Evolutionary conservation across 1,140 invertebrate species (phyloP).

Genomic region (Papilio glaucus): DNA sequence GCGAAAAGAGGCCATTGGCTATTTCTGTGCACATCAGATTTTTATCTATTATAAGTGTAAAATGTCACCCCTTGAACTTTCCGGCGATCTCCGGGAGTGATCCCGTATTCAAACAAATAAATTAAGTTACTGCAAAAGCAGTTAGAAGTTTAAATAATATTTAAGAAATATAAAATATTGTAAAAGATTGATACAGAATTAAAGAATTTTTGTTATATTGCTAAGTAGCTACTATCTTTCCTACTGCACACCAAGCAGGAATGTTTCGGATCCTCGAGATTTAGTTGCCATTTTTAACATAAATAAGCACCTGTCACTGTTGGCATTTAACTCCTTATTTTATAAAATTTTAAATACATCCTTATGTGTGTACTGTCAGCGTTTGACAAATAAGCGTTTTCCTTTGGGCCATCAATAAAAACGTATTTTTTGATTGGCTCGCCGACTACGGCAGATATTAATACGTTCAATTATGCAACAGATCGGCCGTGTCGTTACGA

Average conservation of each 20-base stretch:
- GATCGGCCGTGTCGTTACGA: constrained; percentile 33
- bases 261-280: not conserved
- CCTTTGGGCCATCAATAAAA: constrained; percentile 30
- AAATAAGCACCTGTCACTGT: constrained; percentile 8
- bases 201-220: not conserved
- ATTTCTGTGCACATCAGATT: no score
- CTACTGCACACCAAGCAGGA: not conserved
- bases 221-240: not conserved
- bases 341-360: constrained; percentile 15
- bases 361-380: constrained; percentile 13
- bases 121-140: no score
- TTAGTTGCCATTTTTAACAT: not conserved
- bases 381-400: constrained; percentile 17
- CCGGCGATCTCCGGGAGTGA: no score
- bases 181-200: no score
- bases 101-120: no score
- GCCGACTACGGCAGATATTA: constrained; percentile 34
- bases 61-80: no score
- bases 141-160: no score
- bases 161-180: no score
- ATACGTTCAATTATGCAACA: constrained; percentile 38
- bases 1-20: no score
- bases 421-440: constrained; percentile 35
- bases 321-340: constrained; percentile 13
- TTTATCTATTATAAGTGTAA: no score